Conservation (phyloP, 2,888 invertebrate genomes). For the Dysmachus trigonus region DNA sequence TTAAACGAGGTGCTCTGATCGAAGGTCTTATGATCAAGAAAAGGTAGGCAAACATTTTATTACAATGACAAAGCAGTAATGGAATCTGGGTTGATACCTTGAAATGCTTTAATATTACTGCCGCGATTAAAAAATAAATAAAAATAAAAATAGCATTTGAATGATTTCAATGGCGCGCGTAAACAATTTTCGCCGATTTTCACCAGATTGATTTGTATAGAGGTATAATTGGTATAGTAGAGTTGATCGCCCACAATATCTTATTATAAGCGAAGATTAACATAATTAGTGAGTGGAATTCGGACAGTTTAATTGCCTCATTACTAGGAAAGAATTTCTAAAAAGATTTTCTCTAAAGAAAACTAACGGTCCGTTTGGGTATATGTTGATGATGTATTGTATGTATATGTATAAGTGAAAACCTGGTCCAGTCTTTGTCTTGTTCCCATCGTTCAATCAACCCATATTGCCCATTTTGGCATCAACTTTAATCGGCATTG, state of each 20-base stretch:
- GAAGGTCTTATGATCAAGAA: neutral
- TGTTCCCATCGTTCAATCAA: slow-evolving; percentile 13
- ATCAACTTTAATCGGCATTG: slow-evolving; percentile 34
- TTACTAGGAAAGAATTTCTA: neutral
- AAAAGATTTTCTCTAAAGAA: too few species aligned
- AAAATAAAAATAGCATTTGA: neutral
- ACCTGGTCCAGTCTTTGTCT: neutral
- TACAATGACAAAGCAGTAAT: neutral
- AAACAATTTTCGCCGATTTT: neutral
- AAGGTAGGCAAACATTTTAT: neutral
- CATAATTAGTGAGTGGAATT: neutral
- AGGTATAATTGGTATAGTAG: neutral
- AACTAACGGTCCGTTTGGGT: neutral
- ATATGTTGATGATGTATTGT: too few species aligned
- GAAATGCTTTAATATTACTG: neutral
- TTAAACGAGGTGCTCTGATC: neutral
- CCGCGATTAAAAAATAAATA: neutral
- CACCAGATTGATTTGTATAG: neutral
- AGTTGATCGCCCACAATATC: neutral
- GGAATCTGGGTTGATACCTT: neutral
- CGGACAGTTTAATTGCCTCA: neutral
- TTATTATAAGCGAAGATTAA: neutral
- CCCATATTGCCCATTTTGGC: neutral
- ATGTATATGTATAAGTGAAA: too few species aligned
- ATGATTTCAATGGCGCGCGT: neutral